These are phyloP conservation scores for Stramonita haemastoma DNA, from an alignment of 2,888 invertebrate genomes.

Conservation along the genomic window DNA sequence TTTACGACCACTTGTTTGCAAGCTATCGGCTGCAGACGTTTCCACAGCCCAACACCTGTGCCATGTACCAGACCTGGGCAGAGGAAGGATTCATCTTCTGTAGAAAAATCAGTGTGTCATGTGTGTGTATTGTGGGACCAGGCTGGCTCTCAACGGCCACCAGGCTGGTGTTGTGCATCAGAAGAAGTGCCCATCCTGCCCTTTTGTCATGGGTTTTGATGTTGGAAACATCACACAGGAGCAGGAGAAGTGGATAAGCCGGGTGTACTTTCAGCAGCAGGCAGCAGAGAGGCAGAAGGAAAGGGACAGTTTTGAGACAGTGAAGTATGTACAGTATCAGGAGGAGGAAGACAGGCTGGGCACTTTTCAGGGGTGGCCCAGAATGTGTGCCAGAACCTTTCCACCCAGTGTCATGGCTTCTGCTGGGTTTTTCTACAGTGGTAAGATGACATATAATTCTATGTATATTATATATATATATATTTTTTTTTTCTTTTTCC, in stretches of 20 bases:
- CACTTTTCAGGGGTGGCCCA: conserved; percentile 49
- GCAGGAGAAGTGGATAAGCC: conserved; percentile 35
- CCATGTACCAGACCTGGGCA: conserved; percentile 43
- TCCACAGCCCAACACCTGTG: conserved; percentile 2
- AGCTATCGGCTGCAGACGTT: conserved; percentile 46
- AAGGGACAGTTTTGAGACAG: not conserved
- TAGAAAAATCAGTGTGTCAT: conserved; percentile 30
- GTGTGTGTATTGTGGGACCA: conserved; percentile 47
- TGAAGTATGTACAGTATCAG: conserved; percentile 45
- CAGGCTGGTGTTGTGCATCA: conserved; percentile 32
- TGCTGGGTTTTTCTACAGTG: conserved; percentile 47
- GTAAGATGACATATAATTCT: conserved; percentile 18
- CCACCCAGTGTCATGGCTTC: conserved; percentile 37
- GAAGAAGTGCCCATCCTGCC: conserved; percentile 39
- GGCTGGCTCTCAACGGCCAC: conserved; percentile 26
- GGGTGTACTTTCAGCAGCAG: conserved; percentile 32
- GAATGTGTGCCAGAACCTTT: conserved; percentile 39
- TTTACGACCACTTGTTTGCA: conserved; percentile 44
- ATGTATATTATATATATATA: not conserved
- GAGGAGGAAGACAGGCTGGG: conserved; percentile 38
- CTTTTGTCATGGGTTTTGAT: conserved; percentile 47
- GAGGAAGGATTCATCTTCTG: conserved; percentile 46
- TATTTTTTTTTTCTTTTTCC: not conserved
- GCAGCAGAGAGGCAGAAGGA: not conserved
- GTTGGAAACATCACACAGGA: conserved; percentile 47